Base-by-base conservation (phyloP, 2,888 invertebrate genomes). In the Piscicola geometra region DNA sequence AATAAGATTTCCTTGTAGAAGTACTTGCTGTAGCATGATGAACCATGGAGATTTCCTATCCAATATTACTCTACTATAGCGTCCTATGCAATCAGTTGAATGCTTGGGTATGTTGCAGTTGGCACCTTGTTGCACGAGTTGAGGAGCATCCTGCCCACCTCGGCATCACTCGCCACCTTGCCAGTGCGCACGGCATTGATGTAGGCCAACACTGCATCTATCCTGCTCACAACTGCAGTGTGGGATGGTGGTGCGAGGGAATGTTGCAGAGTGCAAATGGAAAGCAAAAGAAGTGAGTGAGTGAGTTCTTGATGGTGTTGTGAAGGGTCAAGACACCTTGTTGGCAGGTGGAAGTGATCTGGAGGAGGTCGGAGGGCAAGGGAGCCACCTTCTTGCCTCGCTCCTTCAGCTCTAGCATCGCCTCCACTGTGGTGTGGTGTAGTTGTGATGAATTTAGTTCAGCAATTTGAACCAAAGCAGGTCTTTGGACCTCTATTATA, bases 101-200 rank as follows among this genome's bases (percentile, higher is more conserved):
- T n/a, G n/a, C n/a, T n/a, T n/a, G n/a, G n/a, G n/a, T n/a, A n/a
- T n/a, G n/a, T n/a, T n/a, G n/a, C n/a, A n/a, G n/a, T n/a, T n/a
- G n/a, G n/a, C 41, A 56, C 93, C 25, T 92, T 91, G 86, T 93
- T 91, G 60, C 96, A 92, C 85, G 97, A 90, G 86, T 94, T 92
- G 82, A 97, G 89, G 78, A 99, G 88, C 79, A 91, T 90, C 60
- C 98, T 89, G 0, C 99, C 79, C 18, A 75, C 81, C 71, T 91
- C 91, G 86, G 93, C 93, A 87, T 94, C 91, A 0, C 91, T 89
- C 76, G 89, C 21, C 25, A 56, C 60, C 60, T 56, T 56, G 9
- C 60, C 60, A 25, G 9, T 25, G 15, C 9, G n/a, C 21, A 56
- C 60, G 5, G 15, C 60, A 25, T 21, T 25, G 3, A 56, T 56